Percentiles rank a stretch among this genome's conserved stretches.
These are phyloP conservation scores for Ophthalmolycus amberensis DNA, from an alignment of 2,113 vertebrate genomes.

Conservation along the genomic window DNA sequence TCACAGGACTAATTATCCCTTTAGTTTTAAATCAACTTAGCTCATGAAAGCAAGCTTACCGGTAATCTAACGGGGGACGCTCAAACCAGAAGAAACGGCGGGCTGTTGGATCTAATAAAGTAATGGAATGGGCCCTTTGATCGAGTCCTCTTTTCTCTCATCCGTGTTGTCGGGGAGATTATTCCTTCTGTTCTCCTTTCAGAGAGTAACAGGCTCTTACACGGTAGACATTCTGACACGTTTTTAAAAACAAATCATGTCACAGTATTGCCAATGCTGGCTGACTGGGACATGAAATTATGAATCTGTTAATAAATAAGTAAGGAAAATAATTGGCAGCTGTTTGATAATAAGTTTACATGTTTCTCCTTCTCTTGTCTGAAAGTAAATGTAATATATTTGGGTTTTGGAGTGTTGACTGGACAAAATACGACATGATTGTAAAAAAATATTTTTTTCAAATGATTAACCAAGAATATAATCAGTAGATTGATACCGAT, in stretches of 20 bases:
- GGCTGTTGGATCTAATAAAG: conserved; percentile 47
- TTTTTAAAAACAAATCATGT: not conserved
- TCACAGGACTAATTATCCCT: conserved; percentile 52
- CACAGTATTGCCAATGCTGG: not conserved
- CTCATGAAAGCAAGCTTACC: conserved; percentile 51
- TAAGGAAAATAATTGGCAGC: too few relatives aligned
- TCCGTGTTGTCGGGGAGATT: conserved; percentile 29
- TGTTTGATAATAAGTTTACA: too few relatives aligned
- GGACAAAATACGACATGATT: not conserved
- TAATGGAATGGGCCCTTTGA: conserved; percentile 37
- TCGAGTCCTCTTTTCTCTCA: conserved; percentile 17
- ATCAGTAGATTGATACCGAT: not conserved
- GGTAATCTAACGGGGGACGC: conserved; percentile 43
- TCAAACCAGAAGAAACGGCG: conserved; percentile 24
- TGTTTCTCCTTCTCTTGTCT: not conserved
- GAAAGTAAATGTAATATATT: not conserved
- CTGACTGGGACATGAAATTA: not conserved
- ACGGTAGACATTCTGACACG: too few relatives aligned
- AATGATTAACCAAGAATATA: not conserved
- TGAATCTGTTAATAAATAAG: too few relatives aligned
- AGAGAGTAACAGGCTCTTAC: not conserved
- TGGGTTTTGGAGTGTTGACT: too few relatives aligned
- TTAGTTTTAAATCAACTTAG: conserved; percentile 57
- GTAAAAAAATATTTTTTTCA: not conserved
- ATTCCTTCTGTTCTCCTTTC: not conserved